Percentiles rank a stretch among this genome's conserved stretches.
phyloP scores from a whole-genome alignment of 2,888 invertebrate species.

The Drosophila robusta region DNA sequence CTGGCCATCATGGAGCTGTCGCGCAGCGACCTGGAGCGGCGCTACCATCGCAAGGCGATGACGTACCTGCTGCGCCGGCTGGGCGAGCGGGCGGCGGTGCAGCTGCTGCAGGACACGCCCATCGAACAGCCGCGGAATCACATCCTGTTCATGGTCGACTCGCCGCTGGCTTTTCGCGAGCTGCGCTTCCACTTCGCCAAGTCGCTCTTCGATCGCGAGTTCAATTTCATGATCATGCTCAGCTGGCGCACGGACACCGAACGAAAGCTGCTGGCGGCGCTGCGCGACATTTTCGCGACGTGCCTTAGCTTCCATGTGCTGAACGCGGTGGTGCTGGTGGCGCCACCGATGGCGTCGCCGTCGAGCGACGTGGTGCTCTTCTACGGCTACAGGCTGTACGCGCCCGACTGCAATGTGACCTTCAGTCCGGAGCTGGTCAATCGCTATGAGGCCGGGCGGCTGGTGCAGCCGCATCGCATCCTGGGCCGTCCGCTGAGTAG shows the following conservation, averaged over 20 bases:
- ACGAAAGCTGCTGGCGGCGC: not conserved
- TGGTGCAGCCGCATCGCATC: constrained; percentile 27
- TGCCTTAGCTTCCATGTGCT: constrained; percentile 62
- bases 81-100: constrained; percentile 50
- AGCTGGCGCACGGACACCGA: constrained; percentile 20
- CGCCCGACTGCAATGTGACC: constrained; percentile 31
- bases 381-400: constrained; percentile 49
- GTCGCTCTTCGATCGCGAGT: constrained; percentile 61
- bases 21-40: not conserved
- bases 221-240: constrained; percentile 75
- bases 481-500: constrained; percentile 58
- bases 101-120: constrained; percentile 54
- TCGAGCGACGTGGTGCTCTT: constrained; percentile 35
- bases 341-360: constrained; percentile 10
- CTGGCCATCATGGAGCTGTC: constrained; percentile 67
- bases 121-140: constrained; percentile 59
- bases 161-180: constrained; percentile 56
- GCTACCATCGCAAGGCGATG: constrained; percentile 33
- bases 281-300: constrained; percentile 61
- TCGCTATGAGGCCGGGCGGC: constrained; percentile 48
- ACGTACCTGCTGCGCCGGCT: constrained; percentile 54
- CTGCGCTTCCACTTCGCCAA: constrained; percentile 57
- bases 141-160: constrained; percentile 73
- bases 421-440: constrained; percentile 56
- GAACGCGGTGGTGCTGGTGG: constrained; percentile 71